Conservation (phyloP, 2,888 invertebrate genomes). For the Yponomeuta sedellus region DNA sequence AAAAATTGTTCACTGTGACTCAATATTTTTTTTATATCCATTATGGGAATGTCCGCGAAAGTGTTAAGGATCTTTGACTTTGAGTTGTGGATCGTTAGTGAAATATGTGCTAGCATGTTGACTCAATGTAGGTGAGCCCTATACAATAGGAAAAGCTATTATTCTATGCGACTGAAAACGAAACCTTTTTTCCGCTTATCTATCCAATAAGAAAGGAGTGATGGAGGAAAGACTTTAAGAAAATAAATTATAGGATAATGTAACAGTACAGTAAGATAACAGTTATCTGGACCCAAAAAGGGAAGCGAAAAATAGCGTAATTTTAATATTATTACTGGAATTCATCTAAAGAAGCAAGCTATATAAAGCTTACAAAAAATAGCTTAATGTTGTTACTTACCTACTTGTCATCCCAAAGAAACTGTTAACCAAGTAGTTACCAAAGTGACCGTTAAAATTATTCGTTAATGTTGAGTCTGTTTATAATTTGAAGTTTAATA, state of each 20-base stretch:
- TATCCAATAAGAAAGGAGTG: not conserved
- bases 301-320: not conserved
- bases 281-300: not conserved
- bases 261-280: not conserved
- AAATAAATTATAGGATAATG: not conserved
- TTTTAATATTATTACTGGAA: not conserved
- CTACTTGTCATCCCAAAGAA: not conserved
- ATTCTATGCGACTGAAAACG: not conserved
- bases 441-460: not conserved
- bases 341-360: too few species aligned
- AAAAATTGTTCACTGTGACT: too few species aligned
- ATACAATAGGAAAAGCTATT: not conserved
- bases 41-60: too few species aligned
- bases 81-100: too few species aligned
- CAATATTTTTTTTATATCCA: too few species aligned
- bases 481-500: not conserved
- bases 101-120: too few species aligned
- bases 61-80: too few species aligned
- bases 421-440: not conserved
- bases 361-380: too few species aligned
- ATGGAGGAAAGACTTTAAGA: not conserved
- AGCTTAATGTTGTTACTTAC: not conserved
- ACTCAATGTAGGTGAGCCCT: too few species aligned
- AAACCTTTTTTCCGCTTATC: slow-evolving; percentile 1
- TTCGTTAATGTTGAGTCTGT: not conserved